Base-by-base conservation (phyloP, 2,113 vertebrate genomes). In the Elephas maximus region DNA sequence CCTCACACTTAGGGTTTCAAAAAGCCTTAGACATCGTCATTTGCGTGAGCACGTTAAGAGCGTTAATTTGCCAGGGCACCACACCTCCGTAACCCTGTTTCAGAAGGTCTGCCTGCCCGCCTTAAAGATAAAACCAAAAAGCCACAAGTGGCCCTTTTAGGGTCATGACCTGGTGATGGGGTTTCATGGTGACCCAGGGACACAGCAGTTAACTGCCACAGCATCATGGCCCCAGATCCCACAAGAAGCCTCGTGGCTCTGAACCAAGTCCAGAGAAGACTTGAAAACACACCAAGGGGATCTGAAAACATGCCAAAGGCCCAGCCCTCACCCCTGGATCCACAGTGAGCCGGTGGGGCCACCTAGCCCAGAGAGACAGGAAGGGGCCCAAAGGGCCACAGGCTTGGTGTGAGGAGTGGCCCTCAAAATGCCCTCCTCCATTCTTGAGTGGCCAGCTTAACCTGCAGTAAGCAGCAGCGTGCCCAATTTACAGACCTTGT, bases 331-430 rank as follows among this genome's bases (percentile, higher is more conserved):
- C 45, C 51, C 21, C 2, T 0, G 33, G 51, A 8, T 71, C 37
- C 48, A 4, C 0, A 1, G 0, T 1, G 44, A 77, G 67, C 17
- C 28, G 15, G 30, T 20, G 24, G 28, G 21, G 6, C 57, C 44
- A 23, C 17, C 45, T 2, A 9, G 57, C 57, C 51, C 14, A 18
- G 21, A 60, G 45, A n/a, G n/a, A 62, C 0, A 4, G 9, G 53
- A 69, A 28, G 73, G 26, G 24, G 20, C 7, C 53, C 3, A 1
- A 0, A 44, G 20, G 63, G 53, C 30, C 62, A 33, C 53, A 1
- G 81, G 73, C 33, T 1, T 6, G 65, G 79, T 5, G 7, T 5
- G 26, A n/a, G 48, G 33, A 65, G 76, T 1, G 20, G 41, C 11
- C 60, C 86, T 86, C 8, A 5, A 41, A n/a, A 69, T 21, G 15